phyloP scores from a whole-genome alignment of 2,113 vertebrate genomes.

The Apistogramma diplotaenia region DNA sequence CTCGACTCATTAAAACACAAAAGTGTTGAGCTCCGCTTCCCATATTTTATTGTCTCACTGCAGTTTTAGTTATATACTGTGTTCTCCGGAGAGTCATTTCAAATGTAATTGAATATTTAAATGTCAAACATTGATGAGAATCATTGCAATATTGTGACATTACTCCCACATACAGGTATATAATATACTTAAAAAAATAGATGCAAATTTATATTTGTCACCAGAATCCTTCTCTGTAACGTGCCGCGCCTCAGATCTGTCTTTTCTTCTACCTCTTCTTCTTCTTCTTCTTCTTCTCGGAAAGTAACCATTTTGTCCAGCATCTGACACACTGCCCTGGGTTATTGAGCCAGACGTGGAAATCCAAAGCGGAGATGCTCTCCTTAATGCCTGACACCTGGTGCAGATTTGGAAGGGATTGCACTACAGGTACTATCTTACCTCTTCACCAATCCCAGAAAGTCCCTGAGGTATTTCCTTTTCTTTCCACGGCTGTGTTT shows the following conservation, averaged over 20 bases:
- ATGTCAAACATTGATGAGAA: conserved; percentile 55
- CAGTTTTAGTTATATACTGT: conserved; percentile 23
- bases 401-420: conserved; percentile 72
- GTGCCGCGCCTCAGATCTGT: conserved; percentile 2
- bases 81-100: conserved; percentile 52
- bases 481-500: conserved; percentile 55
- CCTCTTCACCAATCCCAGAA: conserved; percentile 65
- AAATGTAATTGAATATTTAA: conserved; percentile 65
- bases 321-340: conserved; percentile 68
- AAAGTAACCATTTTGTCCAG: conserved; percentile 56
- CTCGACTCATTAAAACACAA: conserved; percentile 60
- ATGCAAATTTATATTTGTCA: conserved; percentile 2
- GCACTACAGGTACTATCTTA: conserved; percentile 70
- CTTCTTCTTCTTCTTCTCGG: conserved; percentile 5
- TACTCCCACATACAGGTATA: not conserved
- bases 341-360: conserved; percentile 67
- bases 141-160: conserved; percentile 51
- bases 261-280: not conserved
- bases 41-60: conserved; percentile 42
- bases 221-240: not conserved
- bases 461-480: conserved; percentile 74
- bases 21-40: conserved; percentile 42
- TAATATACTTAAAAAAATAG: not conserved
- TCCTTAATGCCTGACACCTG: conserved; percentile 75
- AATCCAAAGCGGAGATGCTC: conserved; percentile 70